A percentile compares a stretch with the other conserved stretches of the same genome.
Evolutionary conservation across 2,888 invertebrate genomes (phyloP).

Genomic region (Apodemia mormo): DNA sequence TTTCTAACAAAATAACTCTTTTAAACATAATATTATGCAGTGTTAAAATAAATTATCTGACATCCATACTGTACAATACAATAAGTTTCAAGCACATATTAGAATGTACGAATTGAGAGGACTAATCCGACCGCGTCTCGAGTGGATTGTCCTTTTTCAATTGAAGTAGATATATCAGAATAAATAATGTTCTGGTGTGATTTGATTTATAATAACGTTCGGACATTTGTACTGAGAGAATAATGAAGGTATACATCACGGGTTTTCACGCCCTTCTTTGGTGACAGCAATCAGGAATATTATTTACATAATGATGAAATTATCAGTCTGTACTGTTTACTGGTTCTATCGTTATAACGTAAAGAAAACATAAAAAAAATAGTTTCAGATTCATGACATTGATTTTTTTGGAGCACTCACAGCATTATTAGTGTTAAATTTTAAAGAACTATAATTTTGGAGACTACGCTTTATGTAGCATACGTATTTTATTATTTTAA

Average conservation of each 20-base stretch:
- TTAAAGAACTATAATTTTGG: too few species aligned
- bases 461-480: too few species aligned
- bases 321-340: slow-evolving; percentile 28
- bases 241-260: slow-evolving; percentile 50
- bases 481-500: too few species aligned
- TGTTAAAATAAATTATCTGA: slow-evolving; percentile 20
- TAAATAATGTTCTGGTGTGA: slow-evolving; percentile 59
- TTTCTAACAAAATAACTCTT: slow-evolving; percentile 25
- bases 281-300: slow-evolving; percentile 38
- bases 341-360: slow-evolving; percentile 17
- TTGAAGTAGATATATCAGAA: slow-evolving; percentile 55
- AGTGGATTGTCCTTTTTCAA: slow-evolving; percentile 56
- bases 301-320: slow-evolving; percentile 66
- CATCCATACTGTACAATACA: slow-evolving; percentile 11
- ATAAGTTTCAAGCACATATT: slow-evolving; percentile 41
- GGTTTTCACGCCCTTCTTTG: slow-evolving; percentile 51
- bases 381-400: not conserved
- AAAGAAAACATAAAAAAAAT: not conserved
- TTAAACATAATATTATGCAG: slow-evolving; percentile 18
- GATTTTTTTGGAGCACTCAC: too few species aligned
- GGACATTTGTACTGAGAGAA: slow-evolving; percentile 48
- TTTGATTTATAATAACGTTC: slow-evolving; percentile 56
- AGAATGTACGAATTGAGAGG: slow-evolving; percentile 63
- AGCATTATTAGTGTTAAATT: too few species aligned
- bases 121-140: slow-evolving; percentile 68